Percentiles rank a stretch among this genome's conserved stretches.
These are phyloP conservation scores for Phallusia fumigata DNA, from an alignment of 23 tunicate genomes.

Conservation along the genomic window DNA sequence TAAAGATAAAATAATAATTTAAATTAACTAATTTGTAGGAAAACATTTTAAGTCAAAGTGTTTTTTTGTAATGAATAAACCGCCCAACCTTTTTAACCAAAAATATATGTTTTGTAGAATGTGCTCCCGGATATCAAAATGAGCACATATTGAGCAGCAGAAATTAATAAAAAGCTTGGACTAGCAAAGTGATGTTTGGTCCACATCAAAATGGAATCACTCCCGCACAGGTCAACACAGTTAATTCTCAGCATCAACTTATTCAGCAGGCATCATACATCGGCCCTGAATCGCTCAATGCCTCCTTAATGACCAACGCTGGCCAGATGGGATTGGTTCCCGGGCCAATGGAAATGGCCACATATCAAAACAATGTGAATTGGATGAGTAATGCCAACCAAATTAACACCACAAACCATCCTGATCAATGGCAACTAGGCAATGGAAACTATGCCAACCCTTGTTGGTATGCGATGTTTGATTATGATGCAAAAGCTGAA, in stretches of 20 bases:
- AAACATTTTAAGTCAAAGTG: too few species aligned
- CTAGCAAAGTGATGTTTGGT: constrained; percentile 40
- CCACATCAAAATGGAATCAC: constrained; percentile 25
- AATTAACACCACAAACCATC: not conserved
- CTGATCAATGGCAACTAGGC: constrained; percentile 47
- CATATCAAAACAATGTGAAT: not conserved
- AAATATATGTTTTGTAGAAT: too few species aligned
- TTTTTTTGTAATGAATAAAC: too few species aligned
- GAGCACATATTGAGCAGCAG: too few species aligned
- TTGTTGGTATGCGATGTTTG: constrained; percentile 91
- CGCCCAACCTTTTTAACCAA: too few species aligned
- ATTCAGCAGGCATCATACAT: not conserved
- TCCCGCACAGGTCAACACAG: not conserved
- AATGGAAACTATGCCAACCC: constrained; percentile 81
- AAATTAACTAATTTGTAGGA: too few species aligned
- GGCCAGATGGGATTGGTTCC: not conserved
- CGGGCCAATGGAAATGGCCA: not conserved
- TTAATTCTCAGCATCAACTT: constrained; percentile 7
- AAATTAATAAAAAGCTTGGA: not conserved
- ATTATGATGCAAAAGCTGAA: constrained; percentile 79
- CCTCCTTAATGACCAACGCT: not conserved
- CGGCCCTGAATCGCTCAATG: not conserved
- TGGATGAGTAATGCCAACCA: not conserved
- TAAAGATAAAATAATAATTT: too few species aligned
- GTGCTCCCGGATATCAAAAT: too few species aligned